These are phyloP conservation scores for Bradynema listronoti DNA, from an alignment of 1,140 invertebrate genomes.

Conservation along the genomic window DNA sequence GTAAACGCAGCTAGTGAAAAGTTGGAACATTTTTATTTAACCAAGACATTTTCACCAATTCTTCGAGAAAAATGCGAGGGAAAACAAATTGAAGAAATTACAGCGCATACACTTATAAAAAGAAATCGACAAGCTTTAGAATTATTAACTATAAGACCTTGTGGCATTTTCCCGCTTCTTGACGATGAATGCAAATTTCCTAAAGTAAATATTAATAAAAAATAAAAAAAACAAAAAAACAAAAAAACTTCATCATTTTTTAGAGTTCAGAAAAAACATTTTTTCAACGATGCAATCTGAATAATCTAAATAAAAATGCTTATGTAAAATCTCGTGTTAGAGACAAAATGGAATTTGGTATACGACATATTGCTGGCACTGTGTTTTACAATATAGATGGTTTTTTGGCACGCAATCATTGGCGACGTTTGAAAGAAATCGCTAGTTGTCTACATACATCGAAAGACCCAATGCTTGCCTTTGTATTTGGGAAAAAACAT, in stretches of 20 bases:
- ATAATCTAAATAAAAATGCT: conserved; percentile 30
- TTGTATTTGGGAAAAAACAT: conserved; percentile 29
- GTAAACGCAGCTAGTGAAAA: conserved; percentile 94
- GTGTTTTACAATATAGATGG: conserved; percentile 21
- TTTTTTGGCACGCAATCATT: conserved; percentile 22
- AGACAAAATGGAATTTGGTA: conserved; percentile 29
- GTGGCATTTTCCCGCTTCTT: conserved; percentile 29
- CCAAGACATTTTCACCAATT: conserved; percentile 80
- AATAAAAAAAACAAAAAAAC: neutral
- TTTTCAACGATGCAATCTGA: conserved; percentile 36
- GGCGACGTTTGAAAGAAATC: too few relatives aligned
- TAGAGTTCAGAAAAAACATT: conserved; percentile 32
- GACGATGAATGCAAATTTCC: conserved; percentile 39
- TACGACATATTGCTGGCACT: conserved; percentile 27
- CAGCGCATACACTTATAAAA: too few relatives aligned
- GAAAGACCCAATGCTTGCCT: conserved; percentile 26
- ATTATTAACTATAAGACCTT: conserved; percentile 25
- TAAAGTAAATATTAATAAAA: conserved; percentile 14
- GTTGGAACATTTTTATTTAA: conserved; percentile 89
- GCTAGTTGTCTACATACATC: too few relatives aligned
- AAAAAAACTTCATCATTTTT: neutral
- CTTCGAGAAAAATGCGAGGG: too few relatives aligned
- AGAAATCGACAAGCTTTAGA: conserved; percentile 26
- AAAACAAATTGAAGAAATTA: too few relatives aligned
- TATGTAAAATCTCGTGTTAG: conserved; percentile 28